Base-by-base conservation (phyloP, 2,113 vertebrate species). In the Ictalurus furcatus region DNA sequence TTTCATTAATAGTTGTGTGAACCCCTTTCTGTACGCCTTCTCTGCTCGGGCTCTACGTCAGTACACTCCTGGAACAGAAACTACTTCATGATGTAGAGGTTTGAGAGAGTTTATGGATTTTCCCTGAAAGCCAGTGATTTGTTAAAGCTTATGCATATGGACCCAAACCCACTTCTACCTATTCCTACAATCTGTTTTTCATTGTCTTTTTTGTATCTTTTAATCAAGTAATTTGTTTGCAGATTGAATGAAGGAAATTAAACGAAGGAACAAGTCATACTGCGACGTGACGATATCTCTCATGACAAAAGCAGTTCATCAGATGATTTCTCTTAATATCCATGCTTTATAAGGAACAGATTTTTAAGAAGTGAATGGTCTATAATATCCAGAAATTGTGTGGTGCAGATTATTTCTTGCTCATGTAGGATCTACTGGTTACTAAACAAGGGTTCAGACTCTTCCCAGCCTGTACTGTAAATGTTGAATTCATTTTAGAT, bases 1-100 rank as follows among this genome's bases (percentile, higher is more conserved):
- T 0, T 95, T 96, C 59, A 82, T 96, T 73, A 96, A 94, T 88
- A 96, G 95, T 91, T 95, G 94, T 52, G 88, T 96, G 89, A 96
- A 96, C 85, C 96, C 95, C 12, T 92, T 96, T 21, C 94, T 96
- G 85, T 96, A 96, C 0, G 94, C 94, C 76, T 96, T 95, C 93
- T 81, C 95, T 93, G 74, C 89, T 61, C 81, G 69, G 25, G 23
- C 48, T 2, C 16, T 86, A 40, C 37, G 16, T 2, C 30, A 85
- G 19, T 65, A 23, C 1, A 21, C 17, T 61, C 1, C 11, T 52
- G 30, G 23, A 34, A 17, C 30, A 40, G 67, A 84, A n/a, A 90
- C 14, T 63, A 11, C 17, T 16, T 67, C 52, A 40, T 79, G 1
- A 28, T 25, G 34, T 40, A 4, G 19, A 12, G 19, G 19, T 74